These are phyloP conservation scores for Pterois miles DNA, from an alignment of 2,797 vertebrate genomes.

Conservation along the genomic window DNA sequence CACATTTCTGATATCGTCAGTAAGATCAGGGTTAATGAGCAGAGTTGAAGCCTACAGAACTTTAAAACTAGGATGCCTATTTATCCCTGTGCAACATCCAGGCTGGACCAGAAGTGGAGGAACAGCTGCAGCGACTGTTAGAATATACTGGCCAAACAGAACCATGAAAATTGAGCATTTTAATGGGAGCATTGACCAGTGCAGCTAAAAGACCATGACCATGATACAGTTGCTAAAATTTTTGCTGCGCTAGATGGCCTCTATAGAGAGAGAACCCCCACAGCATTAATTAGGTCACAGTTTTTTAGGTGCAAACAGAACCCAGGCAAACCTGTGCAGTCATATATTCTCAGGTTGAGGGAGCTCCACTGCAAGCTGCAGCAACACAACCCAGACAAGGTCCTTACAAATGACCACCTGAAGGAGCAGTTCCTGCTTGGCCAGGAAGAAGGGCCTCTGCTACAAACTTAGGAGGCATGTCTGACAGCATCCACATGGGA, in stretches of 20 bases:
- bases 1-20: neutral
- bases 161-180: neutral
- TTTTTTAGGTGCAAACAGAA: neutral
- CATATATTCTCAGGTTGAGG: neutral
- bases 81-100: neutral
- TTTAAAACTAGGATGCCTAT: neutral
- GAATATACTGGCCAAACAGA: neutral
- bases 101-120: neutral
- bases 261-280: neutral
- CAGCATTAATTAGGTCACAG: neutral
- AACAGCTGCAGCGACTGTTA: neutral
- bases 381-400: neutral
- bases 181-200: neutral
- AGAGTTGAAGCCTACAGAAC: neutral
- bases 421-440: neutral
- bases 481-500: neutral
- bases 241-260: neutral
- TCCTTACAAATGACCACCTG: neutral
- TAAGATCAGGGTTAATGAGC: neutral
- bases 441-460: neutral
- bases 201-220: neutral
- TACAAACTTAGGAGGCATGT: neutral
- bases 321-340: neutral
- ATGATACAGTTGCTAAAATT: neutral
- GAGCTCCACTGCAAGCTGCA: neutral